These are phyloP conservation scores for Thunnus maccoyii DNA, from an alignment of 2,113 vertebrate genomes.

Conservation along the genomic window DNA sequence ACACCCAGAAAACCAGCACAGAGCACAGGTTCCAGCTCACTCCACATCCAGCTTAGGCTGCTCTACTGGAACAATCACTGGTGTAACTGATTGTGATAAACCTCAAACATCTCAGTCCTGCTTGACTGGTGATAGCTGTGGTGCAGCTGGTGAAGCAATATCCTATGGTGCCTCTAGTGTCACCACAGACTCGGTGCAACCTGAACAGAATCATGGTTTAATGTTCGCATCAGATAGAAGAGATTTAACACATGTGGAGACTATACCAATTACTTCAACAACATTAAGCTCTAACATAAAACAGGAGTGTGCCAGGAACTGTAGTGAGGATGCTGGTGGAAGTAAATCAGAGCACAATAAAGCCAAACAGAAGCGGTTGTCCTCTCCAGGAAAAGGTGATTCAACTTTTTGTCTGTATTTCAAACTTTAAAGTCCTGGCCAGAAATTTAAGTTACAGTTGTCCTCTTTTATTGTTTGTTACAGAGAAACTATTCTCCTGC, in stretches of 20 bases:
- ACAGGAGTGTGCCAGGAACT: neutral
- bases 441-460: neutral
- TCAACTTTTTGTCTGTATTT: neutral
- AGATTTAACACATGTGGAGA: neutral
- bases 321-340: neutral
- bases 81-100: neutral
- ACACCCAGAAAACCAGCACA: constrained; percentile 76
- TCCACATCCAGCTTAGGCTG: neutral
- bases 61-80: neutral
- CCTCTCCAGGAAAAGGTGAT: constrained; percentile 57
- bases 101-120: neutral
- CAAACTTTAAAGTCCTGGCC: neutral
- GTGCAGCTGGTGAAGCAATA: neutral
- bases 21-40: neutral
- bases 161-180: neutral
- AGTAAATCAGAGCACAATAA: constrained; percentile 18
- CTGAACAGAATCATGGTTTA: neutral
- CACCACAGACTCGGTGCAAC: neutral
- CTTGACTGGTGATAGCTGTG: neutral
- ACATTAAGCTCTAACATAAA: neutral
- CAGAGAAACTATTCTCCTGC: constrained; percentile 86
- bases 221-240: neutral
- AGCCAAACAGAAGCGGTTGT: constrained; percentile 56
- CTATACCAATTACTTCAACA: neutral
- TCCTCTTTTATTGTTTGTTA: constrained; percentile 34